Conservation (phyloP, 35 echinoderm and acorn worm species). For the Diadema setosum region DNA sequence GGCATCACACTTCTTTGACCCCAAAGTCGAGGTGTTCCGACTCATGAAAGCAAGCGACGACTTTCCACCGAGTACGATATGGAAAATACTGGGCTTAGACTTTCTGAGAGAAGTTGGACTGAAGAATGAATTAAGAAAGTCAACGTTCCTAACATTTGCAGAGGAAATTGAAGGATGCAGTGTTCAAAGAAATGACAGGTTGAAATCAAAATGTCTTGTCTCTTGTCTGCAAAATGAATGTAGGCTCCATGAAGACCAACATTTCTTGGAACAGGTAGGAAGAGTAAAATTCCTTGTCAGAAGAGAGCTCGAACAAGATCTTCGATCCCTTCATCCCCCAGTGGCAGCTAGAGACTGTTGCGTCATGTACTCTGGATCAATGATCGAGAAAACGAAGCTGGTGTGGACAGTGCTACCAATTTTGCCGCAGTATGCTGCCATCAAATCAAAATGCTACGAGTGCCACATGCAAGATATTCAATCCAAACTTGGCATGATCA, state of each 20-base stretch:
- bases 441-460: no score
- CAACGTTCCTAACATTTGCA: neutral
- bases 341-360: no score
- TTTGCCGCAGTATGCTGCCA: no score
- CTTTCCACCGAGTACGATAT: neutral
- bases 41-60: neutral
- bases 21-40: neutral
- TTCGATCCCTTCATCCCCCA: no score
- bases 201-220: neutral
- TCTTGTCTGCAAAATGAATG: neutral
- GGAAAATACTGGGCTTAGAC: neutral
- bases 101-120: slow-evolving; percentile 1
- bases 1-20: neutral
- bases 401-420: no score
- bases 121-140: neutral
- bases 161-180: neutral
- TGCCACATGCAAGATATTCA: no score
- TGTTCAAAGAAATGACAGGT: neutral
- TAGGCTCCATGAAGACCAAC: neutral
- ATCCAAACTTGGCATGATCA: no score
- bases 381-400: no score
- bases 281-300: neutral
- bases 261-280: neutral
- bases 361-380: no score
- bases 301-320: no score